Evolutionary conservation across 2,888 invertebrate species (phyloP).

Genomic region (Hirtodrosophila duncani): DNA sequence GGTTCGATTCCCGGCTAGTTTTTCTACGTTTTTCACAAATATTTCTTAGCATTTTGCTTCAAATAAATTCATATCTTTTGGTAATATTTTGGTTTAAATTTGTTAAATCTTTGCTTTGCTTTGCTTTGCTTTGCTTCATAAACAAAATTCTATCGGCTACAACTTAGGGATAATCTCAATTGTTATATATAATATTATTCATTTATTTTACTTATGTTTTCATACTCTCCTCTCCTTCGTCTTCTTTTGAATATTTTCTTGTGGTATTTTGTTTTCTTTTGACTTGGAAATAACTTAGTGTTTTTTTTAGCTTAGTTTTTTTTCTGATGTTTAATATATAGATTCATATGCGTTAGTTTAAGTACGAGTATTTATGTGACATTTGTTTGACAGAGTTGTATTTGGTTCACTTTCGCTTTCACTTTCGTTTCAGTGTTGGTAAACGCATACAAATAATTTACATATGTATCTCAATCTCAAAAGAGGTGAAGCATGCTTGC

Average conservation of each 20-base stretch:
- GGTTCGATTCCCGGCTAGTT: too few species aligned
- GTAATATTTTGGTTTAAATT: constrained; percentile 29
- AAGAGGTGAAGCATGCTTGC: background rate
- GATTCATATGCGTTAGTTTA: constrained; percentile 3
- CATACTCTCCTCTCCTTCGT: too few species aligned
- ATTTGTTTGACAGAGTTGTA: constrained; percentile 4
- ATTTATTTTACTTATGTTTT: too few species aligned
- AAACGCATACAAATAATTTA: background rate
- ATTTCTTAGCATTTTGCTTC: constrained; percentile 64
- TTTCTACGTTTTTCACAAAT: constrained; percentile 30
- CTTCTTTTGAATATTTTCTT: too few species aligned
- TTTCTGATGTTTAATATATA: background rate
- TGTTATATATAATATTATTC: too few species aligned
- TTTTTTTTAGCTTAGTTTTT: background rate
- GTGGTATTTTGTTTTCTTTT: background rate
- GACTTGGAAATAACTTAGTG: too few species aligned
- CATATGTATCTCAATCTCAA: background rate
- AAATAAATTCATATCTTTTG: constrained; percentile 61
- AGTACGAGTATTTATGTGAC: constrained; percentile 11
- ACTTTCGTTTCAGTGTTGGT: background rate
- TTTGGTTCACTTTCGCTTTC: constrained; percentile 6
- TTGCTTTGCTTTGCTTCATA: background rate
- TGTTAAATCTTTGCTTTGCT: background rate
- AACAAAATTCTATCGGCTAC: constrained; percentile 5
- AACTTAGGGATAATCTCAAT: constrained; percentile 2